These are phyloP conservation scores for Ophonus ardosiacus DNA, from an alignment of 2,888 invertebrate genomes.

Conservation along the genomic window DNA sequence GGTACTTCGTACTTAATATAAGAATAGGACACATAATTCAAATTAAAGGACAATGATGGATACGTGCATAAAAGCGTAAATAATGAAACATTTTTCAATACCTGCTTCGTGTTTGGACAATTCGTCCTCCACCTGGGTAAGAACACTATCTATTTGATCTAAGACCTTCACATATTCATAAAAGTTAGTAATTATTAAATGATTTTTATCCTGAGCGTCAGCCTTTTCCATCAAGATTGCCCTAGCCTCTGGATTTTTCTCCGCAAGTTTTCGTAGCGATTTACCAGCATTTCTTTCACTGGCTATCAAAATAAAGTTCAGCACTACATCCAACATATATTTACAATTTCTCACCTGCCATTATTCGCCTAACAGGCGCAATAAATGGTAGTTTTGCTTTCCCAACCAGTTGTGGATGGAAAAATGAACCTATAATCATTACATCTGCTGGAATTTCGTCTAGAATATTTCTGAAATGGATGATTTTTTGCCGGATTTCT, in stretches of 20 bases:
- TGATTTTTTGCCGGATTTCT: slow-evolving; percentile 79
- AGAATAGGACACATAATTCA: too few relatives aligned
- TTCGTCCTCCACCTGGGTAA: slow-evolving; percentile 82
- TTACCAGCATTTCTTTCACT: slow-evolving; percentile 81
- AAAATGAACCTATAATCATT: slow-evolving; percentile 85
- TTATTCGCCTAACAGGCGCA: slow-evolving; percentile 80
- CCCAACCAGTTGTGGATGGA: slow-evolving; percentile 82
- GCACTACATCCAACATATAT: neutral
- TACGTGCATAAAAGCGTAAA: neutral
- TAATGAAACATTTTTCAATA: slow-evolving; percentile 66
- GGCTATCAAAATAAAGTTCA: slow-evolving; percentile 74
- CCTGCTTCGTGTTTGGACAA: slow-evolving; percentile 77
- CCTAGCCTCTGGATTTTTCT: slow-evolving; percentile 79
- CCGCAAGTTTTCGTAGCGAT: slow-evolving; percentile 80
- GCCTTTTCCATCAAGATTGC: slow-evolving; percentile 81
- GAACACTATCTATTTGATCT: slow-evolving; percentile 80
- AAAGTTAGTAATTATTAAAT: slow-evolving; percentile 79
- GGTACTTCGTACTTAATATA: too few relatives aligned
- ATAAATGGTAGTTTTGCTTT: slow-evolving; percentile 84
- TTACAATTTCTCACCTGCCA: slow-evolving; percentile 78
- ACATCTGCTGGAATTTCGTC: slow-evolving; percentile 83
- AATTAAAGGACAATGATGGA: too few relatives aligned
- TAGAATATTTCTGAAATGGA: slow-evolving; percentile 81
- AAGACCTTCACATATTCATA: slow-evolving; percentile 82
- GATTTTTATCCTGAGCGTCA: slow-evolving; percentile 81